Evolutionary conservation across 2,888 invertebrate species (phyloP).

Genomic region (Flexamia atlantica): DNA sequence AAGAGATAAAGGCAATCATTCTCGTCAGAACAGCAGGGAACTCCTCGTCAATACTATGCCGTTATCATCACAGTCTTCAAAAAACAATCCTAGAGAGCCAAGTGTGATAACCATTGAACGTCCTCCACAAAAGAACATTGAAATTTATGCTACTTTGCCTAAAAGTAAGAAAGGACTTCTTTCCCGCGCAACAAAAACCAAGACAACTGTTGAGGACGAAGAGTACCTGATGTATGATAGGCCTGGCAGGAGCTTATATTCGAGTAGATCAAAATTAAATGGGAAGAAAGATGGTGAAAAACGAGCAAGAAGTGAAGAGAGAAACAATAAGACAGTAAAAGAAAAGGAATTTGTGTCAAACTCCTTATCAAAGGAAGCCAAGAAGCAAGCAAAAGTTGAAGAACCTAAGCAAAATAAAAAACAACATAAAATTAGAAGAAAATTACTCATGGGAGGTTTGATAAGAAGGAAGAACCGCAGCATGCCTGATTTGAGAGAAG

Average conservation of each 20-base stretch:
- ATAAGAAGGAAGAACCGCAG: slow-evolving; percentile 93
- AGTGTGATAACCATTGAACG: slow-evolving; percentile 62
- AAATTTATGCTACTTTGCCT: slow-evolving; percentile 94
- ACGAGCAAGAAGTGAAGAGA: slow-evolving; percentile 89
- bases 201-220: slow-evolving; percentile 85
- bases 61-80: slow-evolving; percentile 47
- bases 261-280: slow-evolving; percentile 83
- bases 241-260: slow-evolving; percentile 77
- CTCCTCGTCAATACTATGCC: slow-evolving; percentile 73
- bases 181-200: slow-evolving; percentile 72
- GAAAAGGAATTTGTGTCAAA: slow-evolving; percentile 74
- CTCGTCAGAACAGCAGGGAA: slow-evolving; percentile 81
- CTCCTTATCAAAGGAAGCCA: slow-evolving; percentile 77
- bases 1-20: slow-evolving; percentile 82
- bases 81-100: slow-evolving; percentile 66
- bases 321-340: slow-evolving; percentile 83
- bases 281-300: slow-evolving; percentile 85
- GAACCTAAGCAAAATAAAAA: slow-evolving; percentile 89
- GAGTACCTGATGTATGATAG: slow-evolving; percentile 82
- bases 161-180: slow-evolving; percentile 84
- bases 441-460: slow-evolving; percentile 92
- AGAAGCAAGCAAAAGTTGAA: slow-evolving; percentile 79
- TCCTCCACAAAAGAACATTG: slow-evolving; percentile 82
- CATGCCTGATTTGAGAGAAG: slow-evolving; percentile 94
- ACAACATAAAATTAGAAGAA: slow-evolving; percentile 93